Conservation (phyloP, 2,113 vertebrate species). For the Triplophysa dalaica region DNA sequence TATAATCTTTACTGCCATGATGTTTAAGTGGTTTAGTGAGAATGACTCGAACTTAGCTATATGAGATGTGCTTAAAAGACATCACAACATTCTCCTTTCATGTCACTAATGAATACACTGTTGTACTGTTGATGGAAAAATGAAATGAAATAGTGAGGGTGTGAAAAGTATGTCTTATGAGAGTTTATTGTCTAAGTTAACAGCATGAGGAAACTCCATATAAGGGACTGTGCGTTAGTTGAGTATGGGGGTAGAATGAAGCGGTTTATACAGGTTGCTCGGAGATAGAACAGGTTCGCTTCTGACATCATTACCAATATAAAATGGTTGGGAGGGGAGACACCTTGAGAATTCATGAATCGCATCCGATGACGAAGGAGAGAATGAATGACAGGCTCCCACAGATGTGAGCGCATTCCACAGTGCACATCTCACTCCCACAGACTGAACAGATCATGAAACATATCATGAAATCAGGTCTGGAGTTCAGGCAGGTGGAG, state of each 20-base stretch:
- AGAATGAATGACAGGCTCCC: background rate
- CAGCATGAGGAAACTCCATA: no score
- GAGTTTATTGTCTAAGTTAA: no score
- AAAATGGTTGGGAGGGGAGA: background rate
- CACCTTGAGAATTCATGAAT: background rate
- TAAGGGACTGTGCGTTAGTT: background rate
- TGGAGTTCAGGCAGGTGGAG: background rate
- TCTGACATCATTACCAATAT: background rate
- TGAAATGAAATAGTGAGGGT: no score
- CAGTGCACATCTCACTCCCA: background rate
- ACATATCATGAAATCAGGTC: background rate
- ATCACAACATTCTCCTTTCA: no score
- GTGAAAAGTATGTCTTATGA: no score
- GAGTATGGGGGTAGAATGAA: background rate
- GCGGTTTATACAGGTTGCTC: background rate
- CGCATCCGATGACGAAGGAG: background rate
- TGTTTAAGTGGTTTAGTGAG: no score
- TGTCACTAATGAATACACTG: no score
- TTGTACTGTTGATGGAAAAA: no score
- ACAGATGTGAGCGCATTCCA: conserved; percentile 5
- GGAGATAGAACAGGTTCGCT: background rate
- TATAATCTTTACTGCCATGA: no score
- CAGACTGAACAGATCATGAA: background rate
- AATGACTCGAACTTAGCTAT: no score
- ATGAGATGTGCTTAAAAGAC: no score